Percentiles rank a stretch among this genome's conserved stretches.
Evolutionary conservation across 2,797 vertebrate species (phyloP).

Genomic region (Bovichtus diacanthus): DNA sequence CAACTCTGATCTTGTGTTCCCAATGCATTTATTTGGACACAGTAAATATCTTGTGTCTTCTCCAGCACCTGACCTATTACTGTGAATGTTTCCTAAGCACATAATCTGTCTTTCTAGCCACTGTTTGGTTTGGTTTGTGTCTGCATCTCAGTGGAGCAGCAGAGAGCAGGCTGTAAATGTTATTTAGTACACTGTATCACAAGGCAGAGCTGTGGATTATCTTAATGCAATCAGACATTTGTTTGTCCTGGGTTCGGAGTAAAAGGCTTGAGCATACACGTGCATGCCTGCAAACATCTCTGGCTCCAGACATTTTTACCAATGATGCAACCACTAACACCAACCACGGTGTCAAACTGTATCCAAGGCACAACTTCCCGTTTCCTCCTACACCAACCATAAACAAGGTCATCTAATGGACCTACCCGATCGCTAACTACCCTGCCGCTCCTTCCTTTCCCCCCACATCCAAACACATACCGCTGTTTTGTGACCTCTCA

Average conservation of each 20-base stretch:
- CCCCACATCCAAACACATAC: slow-evolving; percentile 13
- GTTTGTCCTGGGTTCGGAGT: slow-evolving; percentile 37
- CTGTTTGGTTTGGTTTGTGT: slow-evolving; percentile 22
- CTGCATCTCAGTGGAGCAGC: slow-evolving; percentile 21
- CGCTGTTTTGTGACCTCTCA: slow-evolving; percentile 49
- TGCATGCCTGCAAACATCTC: slow-evolving; percentile 14
- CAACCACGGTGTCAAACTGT: slow-evolving; percentile 4
- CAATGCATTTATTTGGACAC: slow-evolving; percentile 12
- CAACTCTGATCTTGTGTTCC: slow-evolving; percentile 29
- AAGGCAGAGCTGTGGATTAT: slow-evolving; percentile 53
- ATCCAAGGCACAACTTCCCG: neutral
- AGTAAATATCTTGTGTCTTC: slow-evolving; percentile 15
- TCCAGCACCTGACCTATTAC: slow-evolving; percentile 13
- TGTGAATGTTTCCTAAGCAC: slow-evolving; percentile 19
- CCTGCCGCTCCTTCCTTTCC: neutral
- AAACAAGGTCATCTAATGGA: neutral
- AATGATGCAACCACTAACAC: neutral
- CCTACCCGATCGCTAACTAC: neutral
- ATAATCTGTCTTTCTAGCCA: slow-evolving; percentile 19
- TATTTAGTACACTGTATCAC: slow-evolving; percentile 33
- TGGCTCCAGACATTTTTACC: neutral
- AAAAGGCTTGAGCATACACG: neutral
- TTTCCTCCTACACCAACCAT: neutral
- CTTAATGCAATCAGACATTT: slow-evolving; percentile 52
- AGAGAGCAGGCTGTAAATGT: slow-evolving; percentile 33